Conservation (phyloP, 2,113 vertebrate genomes). For the Tapirus terrestris region DNA sequence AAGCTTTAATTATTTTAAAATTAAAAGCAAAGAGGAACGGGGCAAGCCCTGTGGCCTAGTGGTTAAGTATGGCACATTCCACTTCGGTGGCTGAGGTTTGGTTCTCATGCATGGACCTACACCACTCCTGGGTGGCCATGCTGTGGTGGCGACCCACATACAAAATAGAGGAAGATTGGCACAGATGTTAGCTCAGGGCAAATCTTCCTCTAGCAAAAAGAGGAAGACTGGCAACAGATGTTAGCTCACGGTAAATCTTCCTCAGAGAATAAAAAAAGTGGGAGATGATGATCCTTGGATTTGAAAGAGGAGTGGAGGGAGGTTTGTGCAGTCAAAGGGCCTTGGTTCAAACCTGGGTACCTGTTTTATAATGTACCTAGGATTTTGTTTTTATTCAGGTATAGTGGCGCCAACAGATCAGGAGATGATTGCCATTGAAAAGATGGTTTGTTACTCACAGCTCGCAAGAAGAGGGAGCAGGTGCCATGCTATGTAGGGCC, state of each 20-base stretch:
- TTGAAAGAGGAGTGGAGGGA: background rate
- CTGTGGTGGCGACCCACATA: too few species aligned
- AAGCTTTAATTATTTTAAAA: background rate
- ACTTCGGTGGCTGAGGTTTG: too few species aligned
- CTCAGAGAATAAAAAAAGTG: too few species aligned
- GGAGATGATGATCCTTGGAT: background rate
- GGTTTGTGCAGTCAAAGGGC: background rate
- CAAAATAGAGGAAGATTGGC: too few species aligned
- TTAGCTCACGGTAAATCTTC: too few species aligned
- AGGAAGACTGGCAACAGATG: too few species aligned
- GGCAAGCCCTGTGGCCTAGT: background rate
- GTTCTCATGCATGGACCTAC: too few species aligned
- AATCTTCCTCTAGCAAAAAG: too few species aligned
- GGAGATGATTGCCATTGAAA: background rate
- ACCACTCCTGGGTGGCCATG: too few species aligned
- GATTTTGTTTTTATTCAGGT: background rate
- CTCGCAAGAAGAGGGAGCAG: background rate
- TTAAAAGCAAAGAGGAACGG: background rate
- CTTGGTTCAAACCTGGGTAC: background rate
- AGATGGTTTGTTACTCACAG: background rate
- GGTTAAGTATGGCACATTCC: too few species aligned
- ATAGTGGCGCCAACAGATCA: background rate
- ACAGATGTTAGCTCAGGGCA: too few species aligned
- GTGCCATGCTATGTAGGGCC: accelerated
- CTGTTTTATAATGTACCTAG: background rate